Evolutionary conservation across 1,140 invertebrate genomes (phyloP).

Genomic region (Drosophila pectinifera): DNA sequence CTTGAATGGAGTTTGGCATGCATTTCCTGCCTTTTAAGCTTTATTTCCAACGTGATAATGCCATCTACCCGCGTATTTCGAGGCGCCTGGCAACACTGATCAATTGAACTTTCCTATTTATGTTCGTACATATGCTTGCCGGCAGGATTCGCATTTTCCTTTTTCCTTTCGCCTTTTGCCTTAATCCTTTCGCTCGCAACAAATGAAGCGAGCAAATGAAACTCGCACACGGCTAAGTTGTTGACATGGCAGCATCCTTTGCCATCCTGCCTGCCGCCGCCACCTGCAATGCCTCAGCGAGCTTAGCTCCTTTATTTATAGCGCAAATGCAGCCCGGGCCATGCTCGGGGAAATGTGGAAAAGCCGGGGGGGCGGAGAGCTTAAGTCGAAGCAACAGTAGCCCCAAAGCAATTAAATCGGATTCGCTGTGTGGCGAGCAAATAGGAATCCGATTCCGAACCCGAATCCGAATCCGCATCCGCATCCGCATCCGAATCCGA

Average conservation of each 20-base stretch:
- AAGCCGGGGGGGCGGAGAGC: conserved; percentile 5
- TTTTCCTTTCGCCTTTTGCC: not conserved
- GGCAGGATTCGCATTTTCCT: too few relatives aligned
- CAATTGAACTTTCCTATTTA: not conserved
- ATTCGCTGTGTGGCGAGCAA: conserved; percentile 17
- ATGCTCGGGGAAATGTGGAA: conserved; percentile 3
- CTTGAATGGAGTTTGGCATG: not conserved
- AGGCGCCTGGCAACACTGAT: conserved; percentile 6
- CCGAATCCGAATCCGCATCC: not conserved
- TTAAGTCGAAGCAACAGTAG: conserved; percentile 32
- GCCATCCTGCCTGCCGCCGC: conserved; percentile 10
- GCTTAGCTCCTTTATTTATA: conserved; percentile 71
- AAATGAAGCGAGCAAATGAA: conserved; percentile 72
- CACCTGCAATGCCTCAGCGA: conserved; percentile 7
- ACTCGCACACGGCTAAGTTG: conserved; percentile 63
- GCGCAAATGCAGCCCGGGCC: conserved; percentile 55
- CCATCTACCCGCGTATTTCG: not conserved
- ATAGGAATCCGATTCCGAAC: conserved; percentile 14
- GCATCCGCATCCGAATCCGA: not conserved
- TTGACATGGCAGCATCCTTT: conserved; percentile 51
- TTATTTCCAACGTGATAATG: not conserved
- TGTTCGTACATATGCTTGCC: too few relatives aligned
- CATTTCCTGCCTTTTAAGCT: not conserved
- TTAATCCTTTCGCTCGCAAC: conserved; percentile 15
- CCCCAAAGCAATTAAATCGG: conserved; percentile 73